Evolutionary conservation across 2,888 invertebrate genomes (phyloP).

Genomic region (Lottia scabra): DNA sequence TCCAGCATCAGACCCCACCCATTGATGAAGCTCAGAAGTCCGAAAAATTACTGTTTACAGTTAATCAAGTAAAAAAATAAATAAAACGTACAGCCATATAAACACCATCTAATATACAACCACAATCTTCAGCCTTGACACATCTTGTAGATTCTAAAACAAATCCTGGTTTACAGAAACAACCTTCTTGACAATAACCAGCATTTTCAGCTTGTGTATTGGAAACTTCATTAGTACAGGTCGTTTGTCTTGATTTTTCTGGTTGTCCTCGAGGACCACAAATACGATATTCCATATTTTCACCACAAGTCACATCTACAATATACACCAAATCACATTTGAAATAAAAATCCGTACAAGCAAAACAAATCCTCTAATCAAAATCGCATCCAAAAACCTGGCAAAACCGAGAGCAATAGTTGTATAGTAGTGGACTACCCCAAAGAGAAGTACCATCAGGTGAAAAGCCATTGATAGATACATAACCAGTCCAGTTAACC

Average conservation of each 20-base stretch:
- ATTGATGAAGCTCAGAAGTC: too few relatives aligned
- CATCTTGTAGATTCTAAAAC: conserved; percentile 44
- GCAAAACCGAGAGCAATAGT: too few relatives aligned
- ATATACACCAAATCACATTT: background rate
- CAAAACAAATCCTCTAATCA: too few relatives aligned
- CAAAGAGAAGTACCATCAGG: too few relatives aligned
- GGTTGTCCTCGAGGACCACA: conserved; percentile 26
- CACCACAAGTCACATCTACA: conserved; percentile 34
- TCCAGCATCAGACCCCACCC: too few relatives aligned
- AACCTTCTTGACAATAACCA: conserved; percentile 37
- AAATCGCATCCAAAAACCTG: too few relatives aligned
- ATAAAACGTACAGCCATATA: conserved; percentile 25
- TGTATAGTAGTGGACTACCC: too few relatives aligned
- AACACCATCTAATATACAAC: conserved; percentile 43
- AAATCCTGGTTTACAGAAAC: conserved; percentile 47
- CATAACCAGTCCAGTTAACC: too few relatives aligned
- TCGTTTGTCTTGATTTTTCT: conserved; percentile 21
- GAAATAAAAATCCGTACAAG: too few relatives aligned
- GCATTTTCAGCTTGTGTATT: background rate
- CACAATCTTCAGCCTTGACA: conserved; percentile 45
- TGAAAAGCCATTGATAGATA: too few relatives aligned
- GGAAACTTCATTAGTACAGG: conserved; percentile 26
- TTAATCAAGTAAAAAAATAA: too few relatives aligned
- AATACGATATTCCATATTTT: conserved; percentile 38
- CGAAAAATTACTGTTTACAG: too few relatives aligned